phyloP scores from a whole-genome alignment of 2,888 invertebrate species.

The Conistra vaccinii region DNA sequence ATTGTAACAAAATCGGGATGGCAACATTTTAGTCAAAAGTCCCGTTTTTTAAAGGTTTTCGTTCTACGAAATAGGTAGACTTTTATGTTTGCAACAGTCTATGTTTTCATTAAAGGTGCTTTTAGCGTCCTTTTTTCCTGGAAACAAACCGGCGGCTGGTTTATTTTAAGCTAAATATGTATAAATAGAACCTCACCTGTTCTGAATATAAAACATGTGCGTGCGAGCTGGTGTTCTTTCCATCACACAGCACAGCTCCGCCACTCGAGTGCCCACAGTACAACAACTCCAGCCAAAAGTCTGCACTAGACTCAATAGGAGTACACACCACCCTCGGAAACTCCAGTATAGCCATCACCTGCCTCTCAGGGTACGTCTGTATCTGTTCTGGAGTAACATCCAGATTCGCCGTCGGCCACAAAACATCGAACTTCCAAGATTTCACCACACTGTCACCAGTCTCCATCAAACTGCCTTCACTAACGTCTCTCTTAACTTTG shows the following conservation, averaged over 20 bases:
- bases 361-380: conserved; percentile 94
- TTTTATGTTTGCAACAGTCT: conserved; percentile 1
- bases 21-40: background rate
- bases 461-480: conserved; percentile 82
- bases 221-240: conserved; percentile 87
- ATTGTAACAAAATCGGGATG: background rate
- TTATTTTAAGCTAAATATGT: background rate
- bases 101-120: background rate
- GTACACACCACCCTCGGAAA: conserved; percentile 94
- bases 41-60: background rate
- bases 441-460: conserved; percentile 85
- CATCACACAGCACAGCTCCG: conserved; percentile 93
- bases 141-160: too few species aligned
- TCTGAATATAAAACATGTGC: conserved; percentile 94
- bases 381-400: conserved; percentile 94
- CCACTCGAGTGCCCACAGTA: conserved; percentile 94
- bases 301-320: conserved; percentile 91
- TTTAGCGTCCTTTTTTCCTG: background rate
- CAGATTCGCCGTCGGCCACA: conserved; percentile 95
- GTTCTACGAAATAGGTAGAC: background rate
- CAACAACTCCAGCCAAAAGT: conserved; percentile 94
- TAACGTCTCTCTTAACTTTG: conserved; percentile 77
- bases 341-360: conserved; percentile 94
- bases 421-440: conserved; percentile 93
- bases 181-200: conserved; percentile 88